These are phyloP conservation scores for Haliclona indistincta DNA, from an alignment of 37 sponge, comb jelly and placozoan species.

Conservation along the genomic window DNA sequence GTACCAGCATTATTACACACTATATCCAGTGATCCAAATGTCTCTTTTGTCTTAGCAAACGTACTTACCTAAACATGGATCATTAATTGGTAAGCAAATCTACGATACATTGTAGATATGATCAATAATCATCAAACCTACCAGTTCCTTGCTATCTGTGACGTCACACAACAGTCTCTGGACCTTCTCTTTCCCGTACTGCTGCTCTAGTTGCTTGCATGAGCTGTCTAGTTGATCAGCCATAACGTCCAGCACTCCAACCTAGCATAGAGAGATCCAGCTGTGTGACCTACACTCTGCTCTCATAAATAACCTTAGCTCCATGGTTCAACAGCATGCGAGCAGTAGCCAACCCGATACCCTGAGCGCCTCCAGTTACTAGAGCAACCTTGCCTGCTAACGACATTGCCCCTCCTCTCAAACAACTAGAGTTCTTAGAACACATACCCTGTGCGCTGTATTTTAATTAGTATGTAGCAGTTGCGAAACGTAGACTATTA, in stretches of 20 bases:
- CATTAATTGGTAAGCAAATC: background rate
- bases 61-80: background rate
- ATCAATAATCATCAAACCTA: background rate
- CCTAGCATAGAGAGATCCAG: too few relatives aligned
- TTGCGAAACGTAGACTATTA: too few relatives aligned
- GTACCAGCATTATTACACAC: slow-evolving; percentile 89
- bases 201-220: background rate
- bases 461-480: too few relatives aligned
- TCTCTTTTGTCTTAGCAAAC: background rate
- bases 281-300: too few relatives aligned
- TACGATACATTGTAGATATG: background rate
- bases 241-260: too few relatives aligned
- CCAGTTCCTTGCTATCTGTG: slow-evolving; percentile 1
- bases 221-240: too few relatives aligned
- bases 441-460: too few relatives aligned
- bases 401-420: too few relatives aligned
- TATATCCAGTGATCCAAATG: slow-evolving; percentile 51
- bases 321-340: slow-evolving; percentile 46
- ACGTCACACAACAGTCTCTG: slow-evolving; percentile 27
- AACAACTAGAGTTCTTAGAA: too few relatives aligned
- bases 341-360: slow-evolving; percentile 70
- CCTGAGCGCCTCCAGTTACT: slow-evolving; percentile 80
- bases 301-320: slow-evolving; percentile 42
- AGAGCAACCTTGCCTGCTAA: slow-evolving; percentile 46
- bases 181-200: slow-evolving; percentile 2